Base-by-base conservation (phyloP, 2,888 invertebrate species). In the Trichogramma evanescens region DNA sequence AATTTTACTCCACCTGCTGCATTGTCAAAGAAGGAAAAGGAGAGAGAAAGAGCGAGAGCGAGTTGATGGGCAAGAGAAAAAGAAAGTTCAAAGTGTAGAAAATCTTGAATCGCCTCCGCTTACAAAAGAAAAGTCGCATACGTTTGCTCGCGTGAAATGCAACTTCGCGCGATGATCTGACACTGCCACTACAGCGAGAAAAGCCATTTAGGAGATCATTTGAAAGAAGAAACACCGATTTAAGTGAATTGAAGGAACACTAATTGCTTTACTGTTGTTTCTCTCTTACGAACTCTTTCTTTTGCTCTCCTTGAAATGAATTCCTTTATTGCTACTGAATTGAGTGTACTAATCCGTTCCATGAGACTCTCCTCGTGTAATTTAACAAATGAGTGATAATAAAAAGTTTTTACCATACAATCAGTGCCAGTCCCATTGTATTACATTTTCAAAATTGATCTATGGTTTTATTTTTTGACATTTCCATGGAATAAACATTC, bases 41-140 rank as follows among this genome's bases (percentile, higher is more conserved):
- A 26, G 26, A 26, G 26, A 26, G 26, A 26, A 26, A 7, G 6
- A 13, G 54, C 38, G 8, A 7, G 4, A 13, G 54, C 38, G 8
- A 46, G 2, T 56, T 42, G n/a, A 26, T 26, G 26, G 26, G 26
- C 26, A 26, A 26, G 3, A 26, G 50, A 9, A 48, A 13, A 10
- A 45, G 41, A 55, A 59, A 56, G 60, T 60, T 56, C 60, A 60
- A 60, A 55, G 54, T n/a, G 45, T 9, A 45, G 6, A 49, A 56
- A 56, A 50, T 50, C 40, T 39, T 26, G 7, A n/a, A 39, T 40
- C 7, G n/a, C 41, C 51, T 55, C 8, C 44, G 44, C n/a, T 61
- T 50, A 57, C 60, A 57, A 61, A 26, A 57, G 61, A 57, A 55
- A 54, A 58, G 58, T 59, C 9, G 41, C 8, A 8, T 6, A 45